Base-by-base conservation (phyloP, 2,113 vertebrate genomes). In the Brachyistius frenatus region DNA sequence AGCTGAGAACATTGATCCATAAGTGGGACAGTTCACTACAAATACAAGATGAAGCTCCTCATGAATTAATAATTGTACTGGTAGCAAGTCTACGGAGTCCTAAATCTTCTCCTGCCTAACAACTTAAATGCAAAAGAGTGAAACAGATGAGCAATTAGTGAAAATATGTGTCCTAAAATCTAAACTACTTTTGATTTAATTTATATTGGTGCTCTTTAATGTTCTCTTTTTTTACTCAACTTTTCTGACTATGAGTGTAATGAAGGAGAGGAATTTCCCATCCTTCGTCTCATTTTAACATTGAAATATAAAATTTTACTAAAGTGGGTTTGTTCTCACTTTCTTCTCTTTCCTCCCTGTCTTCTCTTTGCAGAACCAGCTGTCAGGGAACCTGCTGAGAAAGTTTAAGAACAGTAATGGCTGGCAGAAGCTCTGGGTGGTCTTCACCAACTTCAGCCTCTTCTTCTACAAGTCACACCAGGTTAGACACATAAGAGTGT, bases 351-450 rank as follows among this genome's bases (percentile, higher is more conserved):
- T 36, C 5, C n/a, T 53, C 6, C 7, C 23, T 49, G 2, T 10
- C 37, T 23, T 66, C n/a, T 73, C 47, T 81, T 91, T 92, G 58
- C 94, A 99, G 98, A 99, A 99, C 89, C 97, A 99, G 93, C 86
- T 99, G 54, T 99, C 98, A 1, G 98, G 98, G 52, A 99, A 98
- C 87, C 94, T 99, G 81, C 94, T 99, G 73, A 94, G 98, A 85
- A 99, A 99, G 88, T 99, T 99, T 88, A 99, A 99, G 75, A 99
- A 99, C 94, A 99, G 97, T 86, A 99, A 98, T 0, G 98, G 98
- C 53, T 99, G 98, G 98, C 98, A 99, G 95, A 99, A 99, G 89
- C 97, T 99, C 66, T 99, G 98, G 98, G 98, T 99, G 78, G 98
- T 99, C 60, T 99, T 99, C 94, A 99, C 98, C 49, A 98, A 98